A percentile compares a stretch with the other conserved stretches of the same genome.
Evolutionary conservation across 2,113 vertebrate species (phyloP).

Genomic region (Clarias macrocephalus): DNA sequence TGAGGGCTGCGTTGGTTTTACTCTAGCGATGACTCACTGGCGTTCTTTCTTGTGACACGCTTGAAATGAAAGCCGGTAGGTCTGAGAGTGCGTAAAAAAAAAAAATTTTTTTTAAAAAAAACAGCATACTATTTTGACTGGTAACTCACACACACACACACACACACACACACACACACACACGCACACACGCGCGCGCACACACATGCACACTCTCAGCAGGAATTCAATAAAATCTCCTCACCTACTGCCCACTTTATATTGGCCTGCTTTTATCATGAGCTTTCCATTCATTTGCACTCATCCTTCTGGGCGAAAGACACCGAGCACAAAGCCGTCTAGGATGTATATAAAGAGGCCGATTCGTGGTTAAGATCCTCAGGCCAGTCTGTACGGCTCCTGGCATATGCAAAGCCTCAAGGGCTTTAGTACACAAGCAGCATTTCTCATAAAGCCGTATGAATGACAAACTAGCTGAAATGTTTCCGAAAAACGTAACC

Average conservation of each 20-base stretch:
- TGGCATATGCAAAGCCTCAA: not conserved
- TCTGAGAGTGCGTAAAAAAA: not conserved
- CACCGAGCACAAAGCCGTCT: not conserved
- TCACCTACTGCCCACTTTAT: not conserved
- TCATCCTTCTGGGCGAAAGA: not conserved
- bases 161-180: not conserved
- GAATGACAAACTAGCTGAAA: not conserved
- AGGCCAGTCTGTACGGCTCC: not conserved
- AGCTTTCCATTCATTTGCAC: not conserved
- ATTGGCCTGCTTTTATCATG: not conserved
- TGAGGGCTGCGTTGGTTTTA: not conserved
- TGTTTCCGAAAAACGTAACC: not conserved
- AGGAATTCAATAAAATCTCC: not conserved
- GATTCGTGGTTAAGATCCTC: not conserved
- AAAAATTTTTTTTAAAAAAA: not conserved
- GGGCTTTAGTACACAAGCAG: not conserved
- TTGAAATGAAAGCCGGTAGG: not conserved
- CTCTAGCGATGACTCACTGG: slow-evolving; percentile 17
- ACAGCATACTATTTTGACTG: slow-evolving; percentile 23
- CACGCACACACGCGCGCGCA: not conserved
- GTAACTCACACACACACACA: not conserved
- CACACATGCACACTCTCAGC: not conserved
- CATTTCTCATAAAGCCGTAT: not conserved
- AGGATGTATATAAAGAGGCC: not conserved
- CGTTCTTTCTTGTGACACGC: not conserved